Conservation (phyloP, 35 echinoderm and acorn worm species). For the Lytechinus variegatus region DNA sequence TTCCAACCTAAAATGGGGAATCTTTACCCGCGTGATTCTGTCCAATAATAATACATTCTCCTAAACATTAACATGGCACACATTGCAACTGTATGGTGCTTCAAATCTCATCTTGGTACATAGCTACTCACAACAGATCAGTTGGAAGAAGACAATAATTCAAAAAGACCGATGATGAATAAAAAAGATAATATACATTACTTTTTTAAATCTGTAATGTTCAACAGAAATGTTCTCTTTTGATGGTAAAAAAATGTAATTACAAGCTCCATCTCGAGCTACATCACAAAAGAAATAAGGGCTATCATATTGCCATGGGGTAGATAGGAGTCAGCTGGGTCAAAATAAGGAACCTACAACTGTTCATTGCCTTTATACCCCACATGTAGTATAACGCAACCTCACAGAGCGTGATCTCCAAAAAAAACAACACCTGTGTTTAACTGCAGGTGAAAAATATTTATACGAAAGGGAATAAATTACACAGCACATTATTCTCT, state of each 20-base stretch:
- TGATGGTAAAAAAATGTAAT: not conserved
- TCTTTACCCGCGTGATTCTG: not conserved
- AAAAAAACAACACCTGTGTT: slow-evolving; percentile 2
- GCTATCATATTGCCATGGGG: not conserved
- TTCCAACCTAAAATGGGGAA: not conserved
- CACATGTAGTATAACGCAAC: not conserved
- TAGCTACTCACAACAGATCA: not conserved
- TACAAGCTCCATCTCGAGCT: not conserved
- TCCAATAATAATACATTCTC: not conserved
- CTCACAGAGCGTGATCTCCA: not conserved
- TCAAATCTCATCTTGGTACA: not conserved
- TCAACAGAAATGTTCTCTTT: not conserved
- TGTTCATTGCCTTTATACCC: not conserved
- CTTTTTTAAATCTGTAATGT: not conserved
- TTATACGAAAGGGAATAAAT: slow-evolving; percentile 35
- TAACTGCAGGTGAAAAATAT: slow-evolving; percentile 26
- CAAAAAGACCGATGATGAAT: not conserved
- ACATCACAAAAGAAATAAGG: not conserved
- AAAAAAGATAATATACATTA: not conserved
- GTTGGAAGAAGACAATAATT: not conserved
- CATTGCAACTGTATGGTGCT: not conserved
- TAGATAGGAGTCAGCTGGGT: not conserved
- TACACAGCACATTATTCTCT: slow-evolving; percentile 36
- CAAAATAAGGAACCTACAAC: not conserved
- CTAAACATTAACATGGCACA: not conserved